Evolutionary conservation across 2,113 vertebrate genomes (phyloP), one percentile per base, ranked within the genome.

Genomic region (Muscicapa adusta): DNA sequence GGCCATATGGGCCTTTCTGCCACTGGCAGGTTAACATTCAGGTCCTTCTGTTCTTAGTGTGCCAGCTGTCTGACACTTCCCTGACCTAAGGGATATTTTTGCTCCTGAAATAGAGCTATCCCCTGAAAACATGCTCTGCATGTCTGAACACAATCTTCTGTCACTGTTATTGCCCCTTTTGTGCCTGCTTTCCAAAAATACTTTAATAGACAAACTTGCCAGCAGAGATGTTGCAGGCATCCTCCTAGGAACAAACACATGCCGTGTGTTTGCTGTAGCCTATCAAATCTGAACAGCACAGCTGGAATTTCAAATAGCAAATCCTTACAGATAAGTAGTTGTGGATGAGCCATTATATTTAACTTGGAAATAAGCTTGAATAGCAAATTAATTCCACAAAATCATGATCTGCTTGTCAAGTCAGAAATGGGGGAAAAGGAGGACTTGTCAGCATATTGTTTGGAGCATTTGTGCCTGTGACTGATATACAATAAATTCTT

Each of bases 301-400:
- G 91, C 91, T 97, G 93, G 91, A 94, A 87, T 93, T 95, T 88
- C 87, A 89, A 94, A 87, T 54, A 91, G 38, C 70, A 91, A 50
- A 89, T 87, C 62, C 82, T 94, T 62, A 72, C 54, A 93, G 70
- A 84, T 85, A 90, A 95, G 78, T 91, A 79, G 77, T 80, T 75
- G 38, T 82, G 62, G 70, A 94, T 91, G 78, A 95, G 87, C 54
- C 78, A 66, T 92, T 94, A 94, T 88, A 95, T 94, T 93, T 95
- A 88, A 95, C 89, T 93, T 73, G 66, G 29, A 95, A 95, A 89
- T 73, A 85, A 85, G 62, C 67, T n/a, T 94, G 91, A 97, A 89
- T 95, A 94, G 81, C 9, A 85, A 94, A 96, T 91, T 94, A 92
- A 89, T 96, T 89, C 61, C 80, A 93, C 33, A 88, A 89, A 96